phyloP scores from a whole-genome alignment of 2,888 invertebrate species.

The Lampropteryx suffumata region DNA sequence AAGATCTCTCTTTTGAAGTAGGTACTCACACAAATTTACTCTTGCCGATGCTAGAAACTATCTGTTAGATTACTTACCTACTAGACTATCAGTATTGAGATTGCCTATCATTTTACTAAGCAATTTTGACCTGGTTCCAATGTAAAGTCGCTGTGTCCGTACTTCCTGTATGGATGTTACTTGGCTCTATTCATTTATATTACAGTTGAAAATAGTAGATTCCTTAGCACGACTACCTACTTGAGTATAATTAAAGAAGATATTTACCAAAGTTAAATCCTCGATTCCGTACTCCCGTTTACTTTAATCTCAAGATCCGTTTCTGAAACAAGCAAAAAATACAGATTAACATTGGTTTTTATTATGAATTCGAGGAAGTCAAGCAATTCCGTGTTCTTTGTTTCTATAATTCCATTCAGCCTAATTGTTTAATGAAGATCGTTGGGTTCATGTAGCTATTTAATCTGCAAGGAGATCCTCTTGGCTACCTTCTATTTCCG shows the following conservation, averaged over 20 bases:
- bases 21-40: no score
- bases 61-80: no score
- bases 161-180: no score
- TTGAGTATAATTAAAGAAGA: no score
- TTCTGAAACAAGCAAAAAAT: conserved; percentile 34
- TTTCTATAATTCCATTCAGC: conserved; percentile 16
- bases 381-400: conserved; percentile 23
- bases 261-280: conserved; percentile 28
- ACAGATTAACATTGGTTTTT: conserved; percentile 24
- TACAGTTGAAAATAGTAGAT: not conserved
- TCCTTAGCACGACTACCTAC: no score
- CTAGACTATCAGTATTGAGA: not conserved
- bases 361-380: conserved; percentile 24
- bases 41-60: no score
- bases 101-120: conserved; percentile 10
- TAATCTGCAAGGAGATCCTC: conserved; percentile 16
- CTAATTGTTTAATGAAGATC: conserved; percentile 18
- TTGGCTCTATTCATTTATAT: no score
- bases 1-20: no score
- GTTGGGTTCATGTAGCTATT: conserved; percentile 3
- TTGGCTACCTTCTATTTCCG: conserved; percentile 13
- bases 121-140: conserved; percentile 17
- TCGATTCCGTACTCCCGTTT: conserved; percentile 24
- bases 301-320: conserved; percentile 26
- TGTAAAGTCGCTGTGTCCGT: conserved; percentile 3